Conservation (phyloP, 2,113 vertebrate genomes). For the Alligator sinensis region DNA sequence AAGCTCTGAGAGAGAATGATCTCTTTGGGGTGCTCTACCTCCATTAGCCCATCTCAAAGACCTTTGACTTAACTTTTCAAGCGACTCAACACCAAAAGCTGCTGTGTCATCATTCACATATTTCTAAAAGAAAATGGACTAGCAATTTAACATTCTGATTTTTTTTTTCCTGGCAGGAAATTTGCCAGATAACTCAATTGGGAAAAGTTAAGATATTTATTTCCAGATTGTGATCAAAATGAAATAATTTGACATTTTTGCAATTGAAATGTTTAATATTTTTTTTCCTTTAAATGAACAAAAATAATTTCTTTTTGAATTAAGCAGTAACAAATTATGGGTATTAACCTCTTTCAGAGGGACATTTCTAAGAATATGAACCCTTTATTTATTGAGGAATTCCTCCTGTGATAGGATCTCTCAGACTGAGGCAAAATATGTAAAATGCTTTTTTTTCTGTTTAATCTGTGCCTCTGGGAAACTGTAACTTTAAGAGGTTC, state of each 20-base stretch:
- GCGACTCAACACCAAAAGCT: background rate
- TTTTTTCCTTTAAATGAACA: background rate
- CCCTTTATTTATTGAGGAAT: background rate
- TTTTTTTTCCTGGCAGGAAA: background rate
- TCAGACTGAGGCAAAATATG: background rate
- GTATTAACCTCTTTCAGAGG: background rate
- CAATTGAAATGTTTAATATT: background rate
- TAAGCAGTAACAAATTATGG: background rate
- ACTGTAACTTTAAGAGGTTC: no score
- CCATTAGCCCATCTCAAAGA: background rate
- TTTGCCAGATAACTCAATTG: background rate
- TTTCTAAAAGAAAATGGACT: background rate
- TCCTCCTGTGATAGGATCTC: background rate
- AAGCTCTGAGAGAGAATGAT: background rate
- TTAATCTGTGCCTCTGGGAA: background rate
- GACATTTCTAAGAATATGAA: background rate
- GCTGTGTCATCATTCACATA: background rate
- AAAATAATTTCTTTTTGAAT: background rate
- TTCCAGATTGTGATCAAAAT: background rate
- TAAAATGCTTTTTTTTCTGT: background rate
- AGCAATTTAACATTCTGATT: background rate
- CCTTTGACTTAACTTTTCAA: background rate
- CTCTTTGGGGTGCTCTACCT: background rate
- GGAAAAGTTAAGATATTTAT: background rate
- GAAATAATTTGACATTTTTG: slow-evolving; percentile 23